phyloP scores from a whole-genome alignment of 2,113 vertebrate genomes.

The Mixornis gularis region DNA sequence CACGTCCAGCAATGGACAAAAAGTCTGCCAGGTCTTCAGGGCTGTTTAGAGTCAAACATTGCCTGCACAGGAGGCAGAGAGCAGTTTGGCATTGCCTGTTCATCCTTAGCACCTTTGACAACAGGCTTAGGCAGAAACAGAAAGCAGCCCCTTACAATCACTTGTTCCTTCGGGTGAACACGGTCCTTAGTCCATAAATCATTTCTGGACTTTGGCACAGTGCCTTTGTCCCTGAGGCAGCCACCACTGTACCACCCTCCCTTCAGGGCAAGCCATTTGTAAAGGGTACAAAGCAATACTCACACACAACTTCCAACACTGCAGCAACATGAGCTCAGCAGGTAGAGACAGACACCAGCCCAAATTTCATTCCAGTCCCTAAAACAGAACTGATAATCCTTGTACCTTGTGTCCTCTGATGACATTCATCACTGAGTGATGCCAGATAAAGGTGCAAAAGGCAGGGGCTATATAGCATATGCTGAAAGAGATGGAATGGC shows the following conservation, averaged over 20 bases:
- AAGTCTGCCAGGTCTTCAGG: neutral
- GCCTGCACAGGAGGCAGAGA: neutral
- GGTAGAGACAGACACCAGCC: neutral
- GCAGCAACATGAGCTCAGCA: neutral
- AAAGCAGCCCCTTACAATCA: neutral
- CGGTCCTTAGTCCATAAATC: neutral
- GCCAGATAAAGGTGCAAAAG: neutral
- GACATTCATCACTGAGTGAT: neutral
- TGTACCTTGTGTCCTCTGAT: neutral
- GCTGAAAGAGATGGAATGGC: neutral
- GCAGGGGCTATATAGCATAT: neutral
- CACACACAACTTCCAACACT: neutral
- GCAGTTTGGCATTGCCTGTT: neutral
- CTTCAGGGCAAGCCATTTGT: neutral
- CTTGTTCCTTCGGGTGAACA: neutral
- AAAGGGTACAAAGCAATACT: neutral
- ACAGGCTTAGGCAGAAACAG: neutral
- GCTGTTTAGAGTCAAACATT: neutral
- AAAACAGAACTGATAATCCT: neutral
- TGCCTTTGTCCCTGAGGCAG: neutral
- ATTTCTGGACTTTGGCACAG: neutral
- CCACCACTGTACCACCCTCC: neutral
- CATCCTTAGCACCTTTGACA: neutral
- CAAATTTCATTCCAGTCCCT: neutral
- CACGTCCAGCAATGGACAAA: neutral